phyloP scores from a whole-genome alignment of 1,140 invertebrate species.

The Scaptomyza graminum region DNA sequence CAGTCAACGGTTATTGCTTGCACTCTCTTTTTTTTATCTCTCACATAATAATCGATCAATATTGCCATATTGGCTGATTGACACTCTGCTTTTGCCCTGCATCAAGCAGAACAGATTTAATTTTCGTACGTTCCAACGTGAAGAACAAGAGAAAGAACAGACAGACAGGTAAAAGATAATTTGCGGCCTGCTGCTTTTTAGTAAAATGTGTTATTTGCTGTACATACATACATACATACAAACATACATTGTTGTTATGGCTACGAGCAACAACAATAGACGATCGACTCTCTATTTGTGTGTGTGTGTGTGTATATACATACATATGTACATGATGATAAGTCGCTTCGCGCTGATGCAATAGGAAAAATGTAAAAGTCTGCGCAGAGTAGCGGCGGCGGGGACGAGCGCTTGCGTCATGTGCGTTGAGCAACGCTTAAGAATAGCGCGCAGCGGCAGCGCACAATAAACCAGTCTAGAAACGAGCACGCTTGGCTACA shows the following conservation, averaged over 20 bases:
- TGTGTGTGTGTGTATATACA: slow-evolving; percentile 1
- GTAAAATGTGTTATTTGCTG: slow-evolving; percentile 36
- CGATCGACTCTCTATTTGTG: slow-evolving; percentile 40
- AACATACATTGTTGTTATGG: slow-evolving; percentile 45
- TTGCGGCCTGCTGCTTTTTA: slow-evolving; percentile 32
- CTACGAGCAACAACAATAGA: slow-evolving; percentile 52
- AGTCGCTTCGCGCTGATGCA: slow-evolving; percentile 62
- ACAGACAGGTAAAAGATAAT: slow-evolving; percentile 27
- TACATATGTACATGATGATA: not conserved
- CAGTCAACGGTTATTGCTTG: slow-evolving; percentile 18
- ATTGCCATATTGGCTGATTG: slow-evolving; percentile 6
- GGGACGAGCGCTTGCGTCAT: slow-evolving; percentile 62
- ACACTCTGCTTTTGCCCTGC: no score
- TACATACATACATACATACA: slow-evolving; percentile 31
- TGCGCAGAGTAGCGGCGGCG: slow-evolving; percentile 43
- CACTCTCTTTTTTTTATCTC: slow-evolving; percentile 1
- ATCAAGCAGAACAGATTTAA: not conserved
- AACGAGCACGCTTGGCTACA: slow-evolving; percentile 62
- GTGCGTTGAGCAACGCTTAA: slow-evolving; percentile 61
- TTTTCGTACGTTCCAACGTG: not conserved
- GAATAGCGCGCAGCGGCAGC: slow-evolving; percentile 48
- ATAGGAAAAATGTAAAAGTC: slow-evolving; percentile 76
- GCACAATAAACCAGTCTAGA: slow-evolving; percentile 76
- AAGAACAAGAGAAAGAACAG: slow-evolving; percentile 20
- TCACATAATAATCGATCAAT: slow-evolving; percentile 1